Evolutionary conservation across 2,797 vertebrate genomes (phyloP).

Genomic region (Microhierax caerulescens): DNA sequence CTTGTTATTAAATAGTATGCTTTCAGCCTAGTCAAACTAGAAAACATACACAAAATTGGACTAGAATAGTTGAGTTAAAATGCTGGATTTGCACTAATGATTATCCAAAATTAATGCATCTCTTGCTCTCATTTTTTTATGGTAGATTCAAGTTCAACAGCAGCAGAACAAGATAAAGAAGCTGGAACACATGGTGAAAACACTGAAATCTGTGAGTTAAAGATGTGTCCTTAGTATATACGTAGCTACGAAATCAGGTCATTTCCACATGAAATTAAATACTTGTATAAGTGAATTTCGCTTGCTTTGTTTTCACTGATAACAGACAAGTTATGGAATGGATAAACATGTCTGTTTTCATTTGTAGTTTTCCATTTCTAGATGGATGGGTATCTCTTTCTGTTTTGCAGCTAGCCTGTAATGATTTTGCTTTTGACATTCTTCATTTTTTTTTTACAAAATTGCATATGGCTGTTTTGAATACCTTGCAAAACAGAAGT

Average conservation of each 20-base stretch:
- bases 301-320: background rate
- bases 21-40: background rate
- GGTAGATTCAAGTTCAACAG: constrained; percentile 68
- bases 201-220: constrained; percentile 72
- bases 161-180: constrained; percentile 72
- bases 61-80: background rate
- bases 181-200: constrained; percentile 63
- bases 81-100: background rate
- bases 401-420: background rate
- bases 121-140: background rate
- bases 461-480: background rate
- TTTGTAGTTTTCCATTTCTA: background rate
- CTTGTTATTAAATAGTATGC: background rate
- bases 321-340: background rate
- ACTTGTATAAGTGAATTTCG: background rate
- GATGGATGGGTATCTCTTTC: background rate
- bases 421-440: background rate
- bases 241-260: background rate
- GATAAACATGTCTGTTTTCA: background rate
- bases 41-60: background rate
- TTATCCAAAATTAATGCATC: background rate
- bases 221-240: background rate
- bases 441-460: background rate
- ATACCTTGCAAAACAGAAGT: background rate
- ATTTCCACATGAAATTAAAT: background rate